phyloP scores from a whole-genome alignment of 2,113 vertebrate genomes.

The Mirounga angustirostris region DNA sequence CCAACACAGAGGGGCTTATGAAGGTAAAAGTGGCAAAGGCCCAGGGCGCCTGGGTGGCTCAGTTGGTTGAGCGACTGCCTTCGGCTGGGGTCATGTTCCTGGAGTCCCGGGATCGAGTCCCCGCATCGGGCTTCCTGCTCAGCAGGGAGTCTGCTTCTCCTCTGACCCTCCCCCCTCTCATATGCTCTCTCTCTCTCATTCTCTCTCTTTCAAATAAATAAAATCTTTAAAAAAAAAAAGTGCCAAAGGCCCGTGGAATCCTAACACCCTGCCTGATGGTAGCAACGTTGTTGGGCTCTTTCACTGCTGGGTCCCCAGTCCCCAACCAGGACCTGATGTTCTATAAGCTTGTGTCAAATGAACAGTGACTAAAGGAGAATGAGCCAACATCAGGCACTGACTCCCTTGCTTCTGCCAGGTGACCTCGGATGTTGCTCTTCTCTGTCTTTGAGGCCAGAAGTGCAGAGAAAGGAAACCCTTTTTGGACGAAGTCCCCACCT shows the following conservation, averaged over 20 bases:
- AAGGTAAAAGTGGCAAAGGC: neutral
- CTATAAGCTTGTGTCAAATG: neutral
- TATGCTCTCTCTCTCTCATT: too few species aligned
- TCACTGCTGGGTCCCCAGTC: neutral
- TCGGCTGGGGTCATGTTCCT: too few species aligned
- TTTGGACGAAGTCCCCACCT: neutral
- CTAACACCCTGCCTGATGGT: neutral
- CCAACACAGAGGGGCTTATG: neutral
- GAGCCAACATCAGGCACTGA: neutral
- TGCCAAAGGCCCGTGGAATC: neutral
- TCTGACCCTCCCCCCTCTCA: too few species aligned
- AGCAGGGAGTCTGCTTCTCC: too few species aligned
- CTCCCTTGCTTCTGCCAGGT: neutral
- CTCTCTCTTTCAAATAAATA: too few species aligned
- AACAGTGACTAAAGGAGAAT: rapidly evolving
- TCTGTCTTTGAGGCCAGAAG: neutral
- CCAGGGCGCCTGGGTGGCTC: neutral
- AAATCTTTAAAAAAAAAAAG: neutral
- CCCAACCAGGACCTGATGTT: too few species aligned
- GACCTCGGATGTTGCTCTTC: too few species aligned
- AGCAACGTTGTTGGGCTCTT: neutral
- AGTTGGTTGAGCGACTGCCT: too few species aligned
- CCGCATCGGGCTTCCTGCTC: too few species aligned
- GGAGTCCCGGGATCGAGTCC: too few species aligned
- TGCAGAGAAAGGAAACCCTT: neutral